These are phyloP conservation scores for Cotesia typhae DNA, from an alignment of 1,140 invertebrate species.

Conservation along the genomic window DNA sequence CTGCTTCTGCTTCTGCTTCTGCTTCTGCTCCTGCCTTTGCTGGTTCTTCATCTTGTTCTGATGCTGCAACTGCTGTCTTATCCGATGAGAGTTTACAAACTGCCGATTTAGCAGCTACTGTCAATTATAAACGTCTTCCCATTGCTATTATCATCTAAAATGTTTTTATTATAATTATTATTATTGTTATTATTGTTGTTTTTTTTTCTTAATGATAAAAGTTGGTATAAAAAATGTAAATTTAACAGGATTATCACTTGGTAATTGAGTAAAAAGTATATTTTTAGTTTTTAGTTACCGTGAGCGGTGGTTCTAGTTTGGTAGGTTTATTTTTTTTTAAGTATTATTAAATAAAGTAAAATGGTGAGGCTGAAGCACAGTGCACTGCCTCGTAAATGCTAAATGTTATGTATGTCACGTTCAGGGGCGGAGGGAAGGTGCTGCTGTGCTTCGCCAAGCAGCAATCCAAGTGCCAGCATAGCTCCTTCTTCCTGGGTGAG, in stretches of 20 bases:
- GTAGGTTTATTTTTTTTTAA: not conserved
- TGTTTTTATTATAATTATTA: too few species aligned
- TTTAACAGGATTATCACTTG: too few species aligned
- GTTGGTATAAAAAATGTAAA: too few species aligned
- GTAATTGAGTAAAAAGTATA: too few species aligned
- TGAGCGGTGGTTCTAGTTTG: not conserved
- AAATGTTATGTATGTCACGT: constrained; percentile 21
- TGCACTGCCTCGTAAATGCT: constrained; percentile 16
- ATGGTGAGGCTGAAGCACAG: not conserved
- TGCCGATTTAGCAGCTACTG: not conserved
- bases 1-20: not conserved
- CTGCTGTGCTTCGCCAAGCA: constrained; percentile 20
- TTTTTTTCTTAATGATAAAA: too few species aligned
- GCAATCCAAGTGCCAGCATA: constrained; percentile 16
- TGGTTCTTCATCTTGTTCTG: not conserved
- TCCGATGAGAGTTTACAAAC: too few species aligned
- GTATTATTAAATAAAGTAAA: constrained; percentile 17
- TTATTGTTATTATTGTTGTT: too few species aligned
- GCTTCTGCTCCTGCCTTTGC: not conserved
- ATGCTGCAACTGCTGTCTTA: too few species aligned
- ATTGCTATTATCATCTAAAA: too few species aligned
- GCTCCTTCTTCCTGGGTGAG: constrained; percentile 10
- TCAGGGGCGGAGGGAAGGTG: constrained; percentile 12
- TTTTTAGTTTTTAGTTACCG: too few species aligned
- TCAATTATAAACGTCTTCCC: constrained; percentile 1